Conservation (phyloP, 2,888 invertebrate species). For the Sarcophaga rosellei region DNA sequence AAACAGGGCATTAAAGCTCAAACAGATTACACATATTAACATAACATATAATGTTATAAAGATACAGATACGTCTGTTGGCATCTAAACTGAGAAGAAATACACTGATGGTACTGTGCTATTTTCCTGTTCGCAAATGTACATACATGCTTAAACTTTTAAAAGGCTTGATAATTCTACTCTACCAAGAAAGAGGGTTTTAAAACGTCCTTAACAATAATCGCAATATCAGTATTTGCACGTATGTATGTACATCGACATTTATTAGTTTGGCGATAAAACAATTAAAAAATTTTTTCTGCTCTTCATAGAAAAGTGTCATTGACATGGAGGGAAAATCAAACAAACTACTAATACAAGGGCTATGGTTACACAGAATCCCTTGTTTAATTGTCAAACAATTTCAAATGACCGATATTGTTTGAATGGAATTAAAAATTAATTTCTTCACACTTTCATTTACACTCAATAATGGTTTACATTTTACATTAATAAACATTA, state of each 20-base stretch:
- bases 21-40: no score
- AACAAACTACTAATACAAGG: background rate
- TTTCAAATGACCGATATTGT: background rate
- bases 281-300: background rate
- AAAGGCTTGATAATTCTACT: no score
- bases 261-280: background rate
- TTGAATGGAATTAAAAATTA: background rate
- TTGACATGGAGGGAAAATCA: background rate
- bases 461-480: background rate
- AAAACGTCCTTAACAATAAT: no score
- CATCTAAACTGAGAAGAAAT: no score
- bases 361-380: background rate
- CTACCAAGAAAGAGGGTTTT: no score
- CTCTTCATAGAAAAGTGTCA: background rate
- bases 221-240: background rate
- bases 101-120: no score
- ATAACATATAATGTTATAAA: no score
- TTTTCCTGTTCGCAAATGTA: no score
- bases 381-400: background rate
- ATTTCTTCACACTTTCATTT: slow-evolving; percentile 2
- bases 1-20: no score
- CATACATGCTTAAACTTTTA: no score
- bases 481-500: background rate
- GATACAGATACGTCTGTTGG: no score
- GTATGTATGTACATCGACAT: background rate